Base-by-base conservation (phyloP, 1,140 invertebrate species). In the Drosophila azteca region DNA sequence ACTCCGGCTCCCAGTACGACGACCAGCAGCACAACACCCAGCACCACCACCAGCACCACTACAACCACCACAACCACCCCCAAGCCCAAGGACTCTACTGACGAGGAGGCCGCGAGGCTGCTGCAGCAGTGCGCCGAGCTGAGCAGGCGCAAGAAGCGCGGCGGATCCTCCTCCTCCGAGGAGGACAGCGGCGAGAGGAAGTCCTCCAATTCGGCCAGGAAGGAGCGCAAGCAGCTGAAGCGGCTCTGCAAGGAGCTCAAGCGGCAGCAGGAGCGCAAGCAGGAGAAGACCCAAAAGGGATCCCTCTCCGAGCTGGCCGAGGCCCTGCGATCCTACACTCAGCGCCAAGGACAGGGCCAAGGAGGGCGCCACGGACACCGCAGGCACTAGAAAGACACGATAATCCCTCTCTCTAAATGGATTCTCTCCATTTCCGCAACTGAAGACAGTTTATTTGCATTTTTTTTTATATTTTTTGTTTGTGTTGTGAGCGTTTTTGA, bases 161-260 rank as follows among this genome's bases (percentile, higher is more conserved):
- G 59, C 11, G 69, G 51, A 8, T 88, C 80, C 1, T 76, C 71
- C 6, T 85, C 83, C 2, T 81, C 85, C 41, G 85, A 90, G 13
- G 81, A 89, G 22, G 72, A 85, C 48, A 82, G 71, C 29, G 71
- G 70, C 20, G 41, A 66, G 24, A 1, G 3, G 7, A 89, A 79
- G 46, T 5, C 35, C 11, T 13, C 11, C 35, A 70, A 69, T 6
- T 60, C 85, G 0, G 43, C 61, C 1, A 89, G 79, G 65, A 90
- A 81, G 29, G 77, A 89, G 8, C 77, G 77, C 61, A 90, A 90
- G 74, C 73, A 90, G 67, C 62, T 89, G 8, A 89, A 90, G 75
- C 85, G 89, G 45, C 59, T 90, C 53, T 89, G 85, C 85, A 90
- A 89, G 63, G 55, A 76, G 15, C 41, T 89, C 6, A 70, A 26